Evolutionary conservation across 2,888 invertebrate genomes (phyloP).

Genomic region (Pseudoips prasinana): DNA sequence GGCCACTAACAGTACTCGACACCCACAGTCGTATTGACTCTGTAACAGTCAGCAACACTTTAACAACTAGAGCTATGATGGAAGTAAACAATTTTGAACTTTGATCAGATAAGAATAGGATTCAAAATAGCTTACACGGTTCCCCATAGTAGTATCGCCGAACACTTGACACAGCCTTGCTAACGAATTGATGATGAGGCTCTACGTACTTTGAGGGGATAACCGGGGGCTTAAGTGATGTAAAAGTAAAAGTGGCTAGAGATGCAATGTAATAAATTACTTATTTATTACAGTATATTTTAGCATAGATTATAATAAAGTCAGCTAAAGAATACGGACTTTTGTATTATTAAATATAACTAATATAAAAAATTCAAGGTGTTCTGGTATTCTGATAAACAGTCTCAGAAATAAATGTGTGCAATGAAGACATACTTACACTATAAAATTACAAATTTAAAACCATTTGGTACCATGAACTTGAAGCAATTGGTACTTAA

Average conservation of each 20-base stretch:
- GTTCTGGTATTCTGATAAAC: no score
- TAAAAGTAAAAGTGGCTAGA: no score
- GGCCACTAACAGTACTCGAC: conserved; percentile 58
- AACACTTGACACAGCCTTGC: conserved; percentile 55
- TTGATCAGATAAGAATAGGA: conserved; percentile 4
- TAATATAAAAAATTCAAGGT: no score
- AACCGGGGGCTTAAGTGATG: conserved; percentile 24
- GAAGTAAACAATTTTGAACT: conserved; percentile 12
- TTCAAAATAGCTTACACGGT: no score
- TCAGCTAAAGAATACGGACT: no score
- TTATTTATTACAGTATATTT: conserved; percentile 26
- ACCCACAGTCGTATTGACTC: conserved; percentile 47
- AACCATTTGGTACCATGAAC: no score
- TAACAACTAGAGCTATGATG: conserved; percentile 1
- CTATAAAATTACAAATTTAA: no score
- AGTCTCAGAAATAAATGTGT: no score
- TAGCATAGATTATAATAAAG: no score
- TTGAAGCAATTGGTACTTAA: no score
- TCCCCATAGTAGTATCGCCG: conserved; percentile 30
- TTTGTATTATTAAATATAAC: no score
- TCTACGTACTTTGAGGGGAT: conserved; percentile 42
- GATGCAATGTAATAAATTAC: conserved; percentile 5
- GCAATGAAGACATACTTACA: no score
- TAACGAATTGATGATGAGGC: conserved; percentile 57
- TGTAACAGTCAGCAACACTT: conserved; percentile 26